Conservation (phyloP, 2,888 invertebrate genomes). For the Pammene aurita region DNA sequence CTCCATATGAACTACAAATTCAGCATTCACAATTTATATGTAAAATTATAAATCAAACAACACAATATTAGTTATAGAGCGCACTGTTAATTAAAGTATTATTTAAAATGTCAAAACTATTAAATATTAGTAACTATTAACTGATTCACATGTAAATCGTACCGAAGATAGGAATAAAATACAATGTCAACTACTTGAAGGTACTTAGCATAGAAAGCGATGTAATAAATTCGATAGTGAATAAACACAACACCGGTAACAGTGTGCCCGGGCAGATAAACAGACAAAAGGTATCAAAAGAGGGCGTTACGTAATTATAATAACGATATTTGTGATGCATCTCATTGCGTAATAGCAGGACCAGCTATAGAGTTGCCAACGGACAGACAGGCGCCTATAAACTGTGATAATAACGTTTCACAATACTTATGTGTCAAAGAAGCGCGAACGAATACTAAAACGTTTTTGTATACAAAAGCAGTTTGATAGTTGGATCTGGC, state of each 20-base stretch:
- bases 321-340: constrained; percentile 61
- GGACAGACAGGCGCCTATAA: constrained; percentile 48
- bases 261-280: constrained; percentile 58
- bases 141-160: constrained; percentile 59
- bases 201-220: constrained; percentile 71
- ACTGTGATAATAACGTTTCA: constrained; percentile 51
- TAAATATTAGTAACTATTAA: constrained; percentile 45
- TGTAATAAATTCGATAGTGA: constrained; percentile 64
- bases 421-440: constrained; percentile 48
- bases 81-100: constrained; percentile 14
- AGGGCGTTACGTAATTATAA: constrained; percentile 70
- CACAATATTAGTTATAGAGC: too few relatives aligned
- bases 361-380: constrained; percentile 52
- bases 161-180: constrained; percentile 54
- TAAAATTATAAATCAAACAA: too few relatives aligned
- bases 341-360: constrained; percentile 61
- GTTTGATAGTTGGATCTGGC: constrained; percentile 53
- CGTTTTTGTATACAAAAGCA: constrained; percentile 59
- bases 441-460: constrained; percentile 58
- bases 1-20: too few relatives aligned
- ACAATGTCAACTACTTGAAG: constrained; percentile 52
- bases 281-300: constrained; percentile 71
- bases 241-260: constrained; percentile 64
- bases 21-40: too few relatives aligned
- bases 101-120: constrained; percentile 53